Conservation (phyloP, 2,797 vertebrate species). For the Syndactyla subalaris region DNA sequence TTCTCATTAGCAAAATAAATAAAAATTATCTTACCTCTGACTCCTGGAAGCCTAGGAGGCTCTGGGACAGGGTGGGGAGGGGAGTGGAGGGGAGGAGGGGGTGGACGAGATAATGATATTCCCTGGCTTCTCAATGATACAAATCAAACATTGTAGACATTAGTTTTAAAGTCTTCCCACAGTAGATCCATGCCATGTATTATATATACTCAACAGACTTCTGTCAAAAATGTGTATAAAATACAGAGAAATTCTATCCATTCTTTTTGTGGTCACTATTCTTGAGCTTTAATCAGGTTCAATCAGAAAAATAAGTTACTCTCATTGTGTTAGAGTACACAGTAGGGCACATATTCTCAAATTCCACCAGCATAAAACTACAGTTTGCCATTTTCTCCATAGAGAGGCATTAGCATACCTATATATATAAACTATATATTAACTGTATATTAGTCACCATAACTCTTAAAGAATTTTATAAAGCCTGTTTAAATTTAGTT, state of each 20-base stretch:
- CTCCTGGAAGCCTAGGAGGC: conserved; percentile 64
- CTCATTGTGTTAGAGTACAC: background rate
- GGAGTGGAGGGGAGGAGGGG: background rate
- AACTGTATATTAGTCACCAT: background rate
- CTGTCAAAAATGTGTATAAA: background rate
- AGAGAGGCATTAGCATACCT: background rate
- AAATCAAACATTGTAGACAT: background rate
- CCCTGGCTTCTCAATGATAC: conserved; percentile 60
- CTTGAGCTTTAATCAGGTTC: background rate
- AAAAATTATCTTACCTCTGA: conserved; percentile 83
- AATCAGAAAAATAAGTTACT: background rate
- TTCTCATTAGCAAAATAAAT: conserved; percentile 65
- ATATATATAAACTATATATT: background rate
- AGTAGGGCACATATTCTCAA: background rate
- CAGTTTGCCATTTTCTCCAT: background rate
- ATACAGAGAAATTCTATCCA: background rate
- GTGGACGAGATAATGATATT: conserved; percentile 72
- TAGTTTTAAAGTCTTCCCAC: background rate
- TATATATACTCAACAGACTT: background rate
- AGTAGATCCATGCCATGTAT: background rate
- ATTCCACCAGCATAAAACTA: background rate
- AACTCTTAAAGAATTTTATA: background rate
- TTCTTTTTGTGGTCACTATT: background rate
- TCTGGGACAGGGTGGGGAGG: background rate
- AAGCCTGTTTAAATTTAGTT: background rate